phyloP scores from a whole-genome alignment of 2,113 vertebrate species.

The Oceanites oceanicus region DNA sequence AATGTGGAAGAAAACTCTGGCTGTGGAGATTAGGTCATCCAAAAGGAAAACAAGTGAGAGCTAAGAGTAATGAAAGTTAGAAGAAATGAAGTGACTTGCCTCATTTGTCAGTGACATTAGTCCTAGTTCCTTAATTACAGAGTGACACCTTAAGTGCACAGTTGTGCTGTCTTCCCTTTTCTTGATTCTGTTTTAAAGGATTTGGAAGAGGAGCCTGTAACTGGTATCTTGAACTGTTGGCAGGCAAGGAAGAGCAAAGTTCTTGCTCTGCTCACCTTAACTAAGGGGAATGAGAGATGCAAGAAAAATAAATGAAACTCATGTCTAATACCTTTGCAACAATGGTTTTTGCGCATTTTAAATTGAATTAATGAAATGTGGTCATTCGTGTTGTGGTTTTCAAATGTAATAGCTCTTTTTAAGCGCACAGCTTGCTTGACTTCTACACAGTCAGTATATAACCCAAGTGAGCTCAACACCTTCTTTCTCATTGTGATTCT shows the following conservation, averaged over 20 bases:
- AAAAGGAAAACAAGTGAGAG: not conserved
- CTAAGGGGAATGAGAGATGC: not conserved
- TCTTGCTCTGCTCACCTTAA: not conserved
- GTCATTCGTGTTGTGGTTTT: not conserved
- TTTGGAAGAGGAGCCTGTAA: not conserved
- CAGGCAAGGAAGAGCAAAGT: not conserved
- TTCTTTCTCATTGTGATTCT: not conserved
- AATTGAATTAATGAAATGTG: not conserved
- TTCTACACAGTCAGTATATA: not conserved
- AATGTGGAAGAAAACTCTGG: not conserved
- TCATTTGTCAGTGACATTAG: not conserved
- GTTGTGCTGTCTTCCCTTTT: not conserved
- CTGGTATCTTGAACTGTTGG: not conserved
- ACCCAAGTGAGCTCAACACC: not conserved
- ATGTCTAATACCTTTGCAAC: not conserved
- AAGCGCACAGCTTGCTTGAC: not conserved
- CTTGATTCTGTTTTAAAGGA: not conserved
- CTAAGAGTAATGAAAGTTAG: not conserved
- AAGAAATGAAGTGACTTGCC: not conserved
- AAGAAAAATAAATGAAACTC: not conserved
- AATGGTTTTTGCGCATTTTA: not conserved
- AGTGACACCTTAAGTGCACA: not conserved
- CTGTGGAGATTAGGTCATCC: not conserved
- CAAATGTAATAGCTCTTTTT: not conserved
- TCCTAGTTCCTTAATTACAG: not conserved